A percentile compares a stretch with the other conserved stretches of the same genome.
These are phyloP conservation scores for Harmothoe impar DNA, from an alignment of 2,888 invertebrate species.

Conservation along the genomic window DNA sequence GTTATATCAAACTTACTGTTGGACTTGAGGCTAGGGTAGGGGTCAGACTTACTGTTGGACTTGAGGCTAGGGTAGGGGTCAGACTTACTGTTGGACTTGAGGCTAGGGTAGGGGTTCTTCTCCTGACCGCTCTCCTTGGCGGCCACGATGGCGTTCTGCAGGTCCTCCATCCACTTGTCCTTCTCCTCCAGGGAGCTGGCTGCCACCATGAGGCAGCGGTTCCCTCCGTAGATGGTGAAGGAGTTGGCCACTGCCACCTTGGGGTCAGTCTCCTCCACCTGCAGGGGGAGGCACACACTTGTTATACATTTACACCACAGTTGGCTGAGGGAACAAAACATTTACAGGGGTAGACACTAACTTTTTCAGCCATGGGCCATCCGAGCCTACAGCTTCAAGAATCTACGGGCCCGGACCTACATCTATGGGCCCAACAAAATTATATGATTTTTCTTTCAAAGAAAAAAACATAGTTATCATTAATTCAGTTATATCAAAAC, in stretches of 20 bases:
- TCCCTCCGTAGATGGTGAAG: constrained; percentile 91
- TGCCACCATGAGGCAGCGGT: constrained; percentile 92
- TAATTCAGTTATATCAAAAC: too few relatives aligned
- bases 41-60: constrained; percentile 70
- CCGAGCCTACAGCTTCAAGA: too few relatives aligned
- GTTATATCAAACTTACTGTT: constrained; percentile 59
- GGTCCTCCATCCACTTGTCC: constrained; percentile 93
- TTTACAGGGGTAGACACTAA: too few relatives aligned
- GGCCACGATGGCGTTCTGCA: constrained; percentile 85
- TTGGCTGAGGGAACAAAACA: too few relatives aligned
- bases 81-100: constrained; percentile 74
- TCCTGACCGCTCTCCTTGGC: constrained; percentile 83
- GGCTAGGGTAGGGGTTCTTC: constrained; percentile 78
- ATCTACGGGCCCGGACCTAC: too few relatives aligned
- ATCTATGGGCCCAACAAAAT: too few relatives aligned
- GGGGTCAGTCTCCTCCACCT: constrained; percentile 89
- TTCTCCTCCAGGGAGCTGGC: constrained; percentile 93
- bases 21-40: constrained; percentile 23
- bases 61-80: constrained; percentile 80
- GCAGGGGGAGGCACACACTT: too few relatives aligned
- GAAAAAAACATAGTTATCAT: too few relatives aligned
- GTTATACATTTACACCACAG: too few relatives aligned
- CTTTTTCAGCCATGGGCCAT: too few relatives aligned
- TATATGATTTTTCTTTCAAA: too few relatives aligned
- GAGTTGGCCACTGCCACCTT: constrained; percentile 87